These are phyloP conservation scores for Nixonia krombeini DNA, from an alignment of 1,140 invertebrate genomes.

Conservation along the genomic window DNA sequence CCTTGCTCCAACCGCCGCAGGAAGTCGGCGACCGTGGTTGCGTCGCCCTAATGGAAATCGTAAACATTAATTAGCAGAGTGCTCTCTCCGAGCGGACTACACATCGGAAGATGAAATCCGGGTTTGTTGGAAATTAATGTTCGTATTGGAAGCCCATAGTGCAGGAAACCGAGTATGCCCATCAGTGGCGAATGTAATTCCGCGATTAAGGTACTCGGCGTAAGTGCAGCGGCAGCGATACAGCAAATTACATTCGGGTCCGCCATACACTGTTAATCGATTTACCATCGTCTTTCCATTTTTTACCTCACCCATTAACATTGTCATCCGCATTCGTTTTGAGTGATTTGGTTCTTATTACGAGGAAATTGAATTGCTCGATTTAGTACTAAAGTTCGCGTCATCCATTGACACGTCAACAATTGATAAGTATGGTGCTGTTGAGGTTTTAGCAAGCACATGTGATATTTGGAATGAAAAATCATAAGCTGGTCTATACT, in stretches of 20 bases:
- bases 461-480: too few relatives aligned
- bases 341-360: too few relatives aligned
- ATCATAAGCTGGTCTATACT: too few relatives aligned
- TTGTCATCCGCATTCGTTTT: too few relatives aligned
- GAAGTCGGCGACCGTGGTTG: constrained; percentile 54
- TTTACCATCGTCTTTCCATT: too few relatives aligned
- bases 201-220: constrained; percentile 15
- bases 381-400: too few relatives aligned
- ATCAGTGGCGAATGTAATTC: constrained; percentile 40
- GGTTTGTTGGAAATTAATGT: constrained; percentile 38
- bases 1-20: constrained; percentile 40
- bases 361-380: too few relatives aligned
- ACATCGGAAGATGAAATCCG: constrained; percentile 53
- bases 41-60: constrained; percentile 63
- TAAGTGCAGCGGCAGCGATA: constrained; percentile 16
- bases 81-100: constrained; percentile 35
- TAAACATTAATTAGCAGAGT: constrained; percentile 64
- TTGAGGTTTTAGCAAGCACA: too few relatives aligned
- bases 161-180: constrained; percentile 12
- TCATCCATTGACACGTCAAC: too few relatives aligned
- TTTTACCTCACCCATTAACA: too few relatives aligned
- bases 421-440: too few relatives aligned
- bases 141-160: constrained; percentile 32
- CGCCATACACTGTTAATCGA: not conserved
- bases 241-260: constrained; percentile 16